Evolutionary conservation across 1,140 invertebrate genomes (phyloP).

Genomic region (Pantala flavescens): DNA sequence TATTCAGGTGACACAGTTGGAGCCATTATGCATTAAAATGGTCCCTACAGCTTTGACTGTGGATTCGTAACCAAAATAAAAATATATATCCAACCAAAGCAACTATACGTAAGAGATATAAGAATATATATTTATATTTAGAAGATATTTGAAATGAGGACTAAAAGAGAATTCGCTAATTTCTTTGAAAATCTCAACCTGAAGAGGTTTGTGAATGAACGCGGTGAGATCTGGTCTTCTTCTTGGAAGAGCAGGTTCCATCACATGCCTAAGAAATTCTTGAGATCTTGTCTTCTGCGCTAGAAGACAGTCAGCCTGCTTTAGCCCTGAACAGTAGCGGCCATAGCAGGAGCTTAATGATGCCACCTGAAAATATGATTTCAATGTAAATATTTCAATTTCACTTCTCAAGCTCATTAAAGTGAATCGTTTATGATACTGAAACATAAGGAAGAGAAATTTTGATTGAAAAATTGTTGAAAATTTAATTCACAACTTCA

Average conservation of each 20-base stretch:
- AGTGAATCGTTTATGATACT: not conserved
- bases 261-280: conserved; percentile 59
- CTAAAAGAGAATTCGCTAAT: too few species aligned
- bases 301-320: conserved; percentile 67
- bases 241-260: conserved; percentile 62
- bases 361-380: conserved; percentile 32
- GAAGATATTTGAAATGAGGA: too few species aligned
- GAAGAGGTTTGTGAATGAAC: conserved; percentile 65
- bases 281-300: conserved; percentile 47
- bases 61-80: too few species aligned
- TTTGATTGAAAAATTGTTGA: too few species aligned
- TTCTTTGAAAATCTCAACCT: conserved; percentile 30
- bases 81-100: too few species aligned
- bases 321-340: conserved; percentile 68
- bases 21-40: too few species aligned
- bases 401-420: not conserved
- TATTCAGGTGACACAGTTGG: too few species aligned
- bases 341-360: conserved; percentile 52
- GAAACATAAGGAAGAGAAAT: too few species aligned
- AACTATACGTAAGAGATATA: too few species aligned
- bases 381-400: not conserved
- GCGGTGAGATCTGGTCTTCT: conserved; percentile 70
- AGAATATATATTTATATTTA: too few species aligned
- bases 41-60: too few species aligned
- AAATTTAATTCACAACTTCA: too few species aligned